Base-by-base conservation (phyloP, 2,797 vertebrate species). In the Poeciliopsis infans region DNA sequence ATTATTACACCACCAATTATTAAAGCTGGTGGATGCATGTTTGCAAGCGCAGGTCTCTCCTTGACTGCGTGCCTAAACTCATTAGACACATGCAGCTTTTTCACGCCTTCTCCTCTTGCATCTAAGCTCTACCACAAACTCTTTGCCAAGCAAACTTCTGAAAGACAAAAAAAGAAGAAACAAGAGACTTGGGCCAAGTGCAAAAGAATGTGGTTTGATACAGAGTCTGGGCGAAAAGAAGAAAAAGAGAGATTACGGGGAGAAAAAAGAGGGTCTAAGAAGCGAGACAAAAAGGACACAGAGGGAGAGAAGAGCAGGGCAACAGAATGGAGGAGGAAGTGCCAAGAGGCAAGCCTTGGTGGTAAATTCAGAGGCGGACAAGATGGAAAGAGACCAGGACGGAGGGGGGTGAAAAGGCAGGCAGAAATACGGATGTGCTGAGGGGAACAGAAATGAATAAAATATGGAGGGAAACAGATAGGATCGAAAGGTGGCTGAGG, bases 391-490 rank as follows among this genome's bases (percentile, higher is more conserved):
- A 77, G 82, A 79, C 70, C 64, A 75, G 85, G 87, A 84, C 72
- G 72, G 83, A 81, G 71, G 47, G 74, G 57, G 47, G 43, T 64
- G 31, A 68, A 81, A 80, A 80, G 80, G 76, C 83, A 77, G 71
- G 71, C 78, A 87, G 86, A 92, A 86, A 88, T 86, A 87, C 18
- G 80, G 84, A 88, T 86, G 76, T 91, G 84, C 90, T 86, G 89
- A 88, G 78, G 81, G 86, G 86, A 86, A 88, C 85, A 86, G 82
- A 90, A 87, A 93, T 90, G 76, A 92, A 93, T 90, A 89, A 93
- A 92, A 93, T 91, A 94, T 94, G 88, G 86, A 90, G 71, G 77
- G 72, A 89, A 84, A 89, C 77, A 83, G 89, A 90, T 89, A 85
- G 81, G 81, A 91, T 87, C 64, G 79, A 90, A 93, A 92, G 85